Percentiles rank a stretch among this genome's conserved stretches.
Evolutionary conservation across 2,888 invertebrate genomes (phyloP).

Genomic region (Trilocha varians): DNA sequence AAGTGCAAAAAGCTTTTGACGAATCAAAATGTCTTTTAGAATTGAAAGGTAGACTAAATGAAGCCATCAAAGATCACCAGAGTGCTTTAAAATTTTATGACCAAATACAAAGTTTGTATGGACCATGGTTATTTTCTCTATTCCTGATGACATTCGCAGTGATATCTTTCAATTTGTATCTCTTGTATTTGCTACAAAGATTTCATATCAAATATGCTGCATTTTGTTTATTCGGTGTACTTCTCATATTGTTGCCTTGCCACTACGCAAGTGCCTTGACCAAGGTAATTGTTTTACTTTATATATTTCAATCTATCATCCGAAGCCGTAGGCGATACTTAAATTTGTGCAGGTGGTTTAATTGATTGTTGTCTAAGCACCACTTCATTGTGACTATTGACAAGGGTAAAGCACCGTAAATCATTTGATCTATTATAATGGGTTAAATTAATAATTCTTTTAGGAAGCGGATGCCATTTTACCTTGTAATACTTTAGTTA

Average conservation of each 20-base stretch:
- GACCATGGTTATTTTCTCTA: conserved; percentile 41
- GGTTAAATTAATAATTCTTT: not conserved
- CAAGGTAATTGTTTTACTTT: conserved; percentile 27
- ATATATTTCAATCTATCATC: conserved; percentile 4
- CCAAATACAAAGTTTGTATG: conserved; percentile 38
- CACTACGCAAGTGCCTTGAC: conserved; percentile 38
- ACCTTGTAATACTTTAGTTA: conserved; percentile 6
- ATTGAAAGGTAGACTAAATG: conserved; percentile 26
- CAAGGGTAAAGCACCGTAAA: conserved; percentile 3
- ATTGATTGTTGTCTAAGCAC: not conserved
- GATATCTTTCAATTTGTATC: conserved; percentile 46
- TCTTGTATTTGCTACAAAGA: conserved; percentile 30
- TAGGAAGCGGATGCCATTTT: conserved; percentile 6
- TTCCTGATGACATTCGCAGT: conserved; percentile 37
- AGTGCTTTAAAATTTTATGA: conserved; percentile 34
- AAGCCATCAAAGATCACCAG: conserved; percentile 41
- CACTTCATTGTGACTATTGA: conserved; percentile 1
- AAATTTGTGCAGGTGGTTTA: conserved; percentile 3
- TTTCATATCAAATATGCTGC: conserved; percentile 38
- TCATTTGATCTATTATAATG: not conserved
- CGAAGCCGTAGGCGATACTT: conserved; percentile 1
- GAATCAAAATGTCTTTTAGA: conserved; percentile 23
- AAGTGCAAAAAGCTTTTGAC: conserved; percentile 31
- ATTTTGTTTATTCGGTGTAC: conserved; percentile 33
- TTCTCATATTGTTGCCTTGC: conserved; percentile 47